Evolutionary conservation across 2,888 invertebrate species (phyloP).

Genomic region (Meteorus cinctellus): DNA sequence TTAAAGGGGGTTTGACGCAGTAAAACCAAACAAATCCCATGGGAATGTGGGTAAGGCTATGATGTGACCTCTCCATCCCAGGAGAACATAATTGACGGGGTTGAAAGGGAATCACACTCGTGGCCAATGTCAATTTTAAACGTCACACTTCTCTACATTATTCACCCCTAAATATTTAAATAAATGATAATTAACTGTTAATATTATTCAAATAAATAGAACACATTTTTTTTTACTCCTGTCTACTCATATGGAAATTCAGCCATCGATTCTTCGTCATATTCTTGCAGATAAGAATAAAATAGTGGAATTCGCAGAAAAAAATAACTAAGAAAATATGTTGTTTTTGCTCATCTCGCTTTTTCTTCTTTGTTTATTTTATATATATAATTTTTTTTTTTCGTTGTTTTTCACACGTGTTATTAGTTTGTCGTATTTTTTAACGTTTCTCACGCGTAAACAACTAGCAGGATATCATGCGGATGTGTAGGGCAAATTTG

Average conservation of each 20-base stretch:
- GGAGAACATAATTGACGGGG: constrained; percentile 66
- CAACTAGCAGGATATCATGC: constrained; percentile 71
- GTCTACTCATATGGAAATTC: background rate
- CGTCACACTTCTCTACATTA: constrained; percentile 42
- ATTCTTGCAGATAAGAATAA: background rate
- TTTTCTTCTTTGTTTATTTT: background rate
- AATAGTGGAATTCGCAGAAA: background rate
- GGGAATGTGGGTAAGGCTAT: constrained; percentile 71
- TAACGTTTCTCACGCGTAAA: constrained; percentile 68
- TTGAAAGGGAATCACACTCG: constrained; percentile 33
- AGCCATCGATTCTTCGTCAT: too few species aligned
- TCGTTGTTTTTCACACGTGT: constrained; percentile 37
- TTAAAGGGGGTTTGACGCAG: constrained; percentile 47
- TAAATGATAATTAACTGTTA: background rate
- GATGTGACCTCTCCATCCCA: constrained; percentile 72
- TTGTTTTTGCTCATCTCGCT: background rate
- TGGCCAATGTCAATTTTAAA: constrained; percentile 37
- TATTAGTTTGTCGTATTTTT: constrained; percentile 55
- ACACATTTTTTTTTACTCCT: background rate
- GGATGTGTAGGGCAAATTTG: background rate
- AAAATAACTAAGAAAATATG: background rate
- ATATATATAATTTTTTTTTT: background rate
- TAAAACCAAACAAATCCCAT: constrained; percentile 61
- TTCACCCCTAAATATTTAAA: constrained; percentile 18
- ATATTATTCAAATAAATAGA: too few species aligned